Conservation (phyloP, 2,113 vertebrate species). For the Semicossyphus pulcher region DNA sequence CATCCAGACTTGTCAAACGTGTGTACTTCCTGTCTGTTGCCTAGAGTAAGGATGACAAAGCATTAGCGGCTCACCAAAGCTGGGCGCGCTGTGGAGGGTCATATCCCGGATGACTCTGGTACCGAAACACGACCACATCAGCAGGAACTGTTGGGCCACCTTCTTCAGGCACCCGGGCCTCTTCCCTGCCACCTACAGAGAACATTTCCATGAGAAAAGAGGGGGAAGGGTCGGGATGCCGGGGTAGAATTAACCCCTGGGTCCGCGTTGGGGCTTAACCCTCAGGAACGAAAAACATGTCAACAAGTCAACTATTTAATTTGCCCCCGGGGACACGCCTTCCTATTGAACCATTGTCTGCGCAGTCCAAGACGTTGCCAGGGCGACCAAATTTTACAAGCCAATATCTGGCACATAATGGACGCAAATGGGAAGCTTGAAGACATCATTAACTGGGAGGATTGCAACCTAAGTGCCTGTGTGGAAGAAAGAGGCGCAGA, state of each 20-base stretch:
- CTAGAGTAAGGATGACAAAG: constrained; percentile 10
- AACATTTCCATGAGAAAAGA: constrained; percentile 86
- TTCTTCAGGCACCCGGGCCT: constrained; percentile 95
- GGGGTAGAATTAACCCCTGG: constrained; percentile 80
- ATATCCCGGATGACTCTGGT: constrained; percentile 99
- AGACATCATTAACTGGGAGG: constrained; percentile 86
- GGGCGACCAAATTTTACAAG: constrained; percentile 84
- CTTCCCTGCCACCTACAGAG: constrained; percentile 93
- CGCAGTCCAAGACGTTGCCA: constrained; percentile 76
- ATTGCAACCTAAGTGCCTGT: constrained; percentile 66
- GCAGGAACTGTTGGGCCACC: constrained; percentile 97
- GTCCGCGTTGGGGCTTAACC: constrained; percentile 81
- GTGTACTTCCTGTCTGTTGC: not conserved
- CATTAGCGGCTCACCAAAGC: constrained; percentile 90
- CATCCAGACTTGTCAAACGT: not conserved
- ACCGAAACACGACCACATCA: constrained; percentile 99
- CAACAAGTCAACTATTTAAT: constrained; percentile 90
- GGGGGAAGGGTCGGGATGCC: constrained; percentile 65
- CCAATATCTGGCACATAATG: constrained; percentile 85
- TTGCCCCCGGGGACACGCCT: constrained; percentile 84
- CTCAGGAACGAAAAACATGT: constrained; percentile 87
- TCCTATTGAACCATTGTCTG: constrained; percentile 86
- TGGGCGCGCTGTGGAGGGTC: constrained; percentile 98
- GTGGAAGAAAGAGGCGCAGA: constrained; percentile 51
- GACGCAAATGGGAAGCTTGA: constrained; percentile 84